Evolutionary conservation across 2,888 invertebrate genomes (phyloP), one percentile per base, ranked within the genome.

Genomic region (Pollenia amentaria): DNA sequence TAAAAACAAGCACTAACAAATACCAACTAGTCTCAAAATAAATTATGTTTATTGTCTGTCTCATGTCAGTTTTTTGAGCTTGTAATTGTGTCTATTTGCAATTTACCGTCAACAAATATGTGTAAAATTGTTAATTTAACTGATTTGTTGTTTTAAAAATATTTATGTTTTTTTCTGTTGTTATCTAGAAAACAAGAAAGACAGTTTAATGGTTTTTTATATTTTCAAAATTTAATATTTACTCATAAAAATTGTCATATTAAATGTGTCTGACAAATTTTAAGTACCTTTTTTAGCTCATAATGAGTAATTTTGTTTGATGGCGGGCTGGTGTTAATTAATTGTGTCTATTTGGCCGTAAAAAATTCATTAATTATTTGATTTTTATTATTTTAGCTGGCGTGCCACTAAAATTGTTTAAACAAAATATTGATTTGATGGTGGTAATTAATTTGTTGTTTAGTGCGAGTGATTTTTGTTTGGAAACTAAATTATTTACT

Each of bases 41-140:
- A 79, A 62, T 79, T 62, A 79, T 79, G 62, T 79, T 44, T 40
- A 53, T 55, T 69, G 67, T 69, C 57, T 76, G 76, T 40, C 48
- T 29, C 57, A 46, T 69, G 78, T 69, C 78, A 69, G 51, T 57
- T 78, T 69, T 53, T 67, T 57, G 9, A 46, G 29, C 0, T 67
- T 57, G 12, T 57, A 67, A 67, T 77, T 65, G 46, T 67, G 44
- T 57, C 46, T 38, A 21, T 44, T 42, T 1, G 21, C 44, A 67
- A 46, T 46, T 69, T 38, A n/a, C 21, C 10, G 11, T n/a, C 40
- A 40, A 16, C 40, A 78, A 48, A 69, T 67, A 18, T 21, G 51
- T 60, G 51, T 60, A 51, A 51, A 70, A 29, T 62, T 69, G 18
- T 57, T 55, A 42, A 62, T 62, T 62, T 42, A 64, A 18, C 64